Evolutionary conservation across 2,888 invertebrate species (phyloP).

Genomic region (Apodemia mormo): DNA sequence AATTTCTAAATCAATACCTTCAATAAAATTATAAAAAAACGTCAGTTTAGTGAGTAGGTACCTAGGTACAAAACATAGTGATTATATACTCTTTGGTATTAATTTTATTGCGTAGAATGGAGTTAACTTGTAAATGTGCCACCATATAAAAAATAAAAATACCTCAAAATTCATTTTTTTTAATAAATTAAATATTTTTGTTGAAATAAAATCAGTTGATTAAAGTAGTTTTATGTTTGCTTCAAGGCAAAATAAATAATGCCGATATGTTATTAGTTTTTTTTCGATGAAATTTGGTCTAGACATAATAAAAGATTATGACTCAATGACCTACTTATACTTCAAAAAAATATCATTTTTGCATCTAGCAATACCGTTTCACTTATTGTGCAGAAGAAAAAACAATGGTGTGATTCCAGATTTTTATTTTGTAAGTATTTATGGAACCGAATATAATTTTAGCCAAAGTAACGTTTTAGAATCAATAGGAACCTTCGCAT

Average conservation of each 20-base stretch:
- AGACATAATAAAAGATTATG: background rate
- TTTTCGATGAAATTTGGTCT: background rate
- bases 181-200: background rate
- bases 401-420: constrained; percentile 83
- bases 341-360: constrained; percentile 48
- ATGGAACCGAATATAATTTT: constrained; percentile 75
- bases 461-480: constrained; percentile 60
- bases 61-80: too few relatives aligned
- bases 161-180: background rate
- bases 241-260: background rate
- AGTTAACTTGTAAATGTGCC: background rate
- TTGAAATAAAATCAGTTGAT: background rate
- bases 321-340: constrained; percentile 57
- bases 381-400: constrained; percentile 80
- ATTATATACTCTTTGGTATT: background rate
- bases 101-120: background rate
- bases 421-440: constrained; percentile 82
- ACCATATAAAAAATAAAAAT: background rate
- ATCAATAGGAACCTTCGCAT: constrained; percentile 54
- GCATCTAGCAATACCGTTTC: constrained; percentile 64
- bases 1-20: background rate
- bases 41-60: too few relatives aligned
- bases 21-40: background rate
- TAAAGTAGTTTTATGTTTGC: background rate
- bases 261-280: background rate